Base-by-base conservation (phyloP, 2,113 vertebrate genomes). In the Oriolus oriolus region DNA sequence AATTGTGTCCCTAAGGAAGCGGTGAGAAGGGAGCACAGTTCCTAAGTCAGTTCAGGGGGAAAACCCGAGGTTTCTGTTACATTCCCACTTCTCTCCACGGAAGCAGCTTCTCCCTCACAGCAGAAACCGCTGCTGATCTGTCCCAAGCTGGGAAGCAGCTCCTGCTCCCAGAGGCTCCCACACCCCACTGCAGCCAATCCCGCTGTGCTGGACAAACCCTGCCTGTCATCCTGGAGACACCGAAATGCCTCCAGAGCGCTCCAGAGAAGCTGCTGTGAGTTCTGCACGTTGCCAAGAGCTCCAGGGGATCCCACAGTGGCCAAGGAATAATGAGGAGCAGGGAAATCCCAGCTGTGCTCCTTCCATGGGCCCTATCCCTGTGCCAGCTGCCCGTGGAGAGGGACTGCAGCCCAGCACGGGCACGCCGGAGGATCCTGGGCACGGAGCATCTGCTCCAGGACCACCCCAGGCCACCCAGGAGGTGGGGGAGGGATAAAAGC, bases 281-380 rank as follows among this genome's bases (percentile, higher is more conserved):
- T 30, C 31, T 28, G 33, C 54, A 37, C 35, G 33, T n/a, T 94
- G 95, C 95, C 93, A 97, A 17, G 14, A 94, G 37, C 82, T 73
- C 82, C 66, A 57, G 77, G 87, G 61, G 61, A 84, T 75, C 60
- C 69, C 41, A 33, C 13, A 24, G 65, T 8, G 45, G 89, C 94
- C 94, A 95, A 96, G 61, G 42, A 91, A 87, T 45, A 73, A 93
- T 1, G 16, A 76, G 84, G 66, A 91, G 49, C 37, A 89, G 59
- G 70, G 82, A 95, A 94, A 94, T 74, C 59, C 89, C 87, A 93
- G 84, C 84, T 73, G 75, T 69, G 69, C 37, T 89, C 42, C 79
- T 59, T 86, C 60, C 80, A 35, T 0, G 7, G 50, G 19, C 89
- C 10, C 16, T 5, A 13, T 61, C 74, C 78, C 13, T 8, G 30